Evolutionary conservation across 2,888 invertebrate species (phyloP).

Genomic region (Loripinus fragilis): DNA sequence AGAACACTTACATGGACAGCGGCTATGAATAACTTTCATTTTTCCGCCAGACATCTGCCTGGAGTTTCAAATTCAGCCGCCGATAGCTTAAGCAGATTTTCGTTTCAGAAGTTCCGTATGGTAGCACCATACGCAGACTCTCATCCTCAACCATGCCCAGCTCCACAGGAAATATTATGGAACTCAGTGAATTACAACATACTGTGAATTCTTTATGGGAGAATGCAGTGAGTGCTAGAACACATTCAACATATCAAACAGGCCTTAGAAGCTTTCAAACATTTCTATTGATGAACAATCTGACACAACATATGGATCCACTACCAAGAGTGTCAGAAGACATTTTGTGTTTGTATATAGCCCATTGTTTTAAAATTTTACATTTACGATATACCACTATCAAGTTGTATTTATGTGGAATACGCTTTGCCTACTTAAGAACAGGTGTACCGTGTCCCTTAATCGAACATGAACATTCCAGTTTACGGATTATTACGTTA

Average conservation of each 20-base stretch:
- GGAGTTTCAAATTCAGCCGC: background rate
- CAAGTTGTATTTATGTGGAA: background rate
- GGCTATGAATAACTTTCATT: slow-evolving; percentile 16
- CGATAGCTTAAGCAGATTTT: background rate
- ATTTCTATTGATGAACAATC: slow-evolving; percentile 1
- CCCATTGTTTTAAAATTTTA: slow-evolving; percentile 2
- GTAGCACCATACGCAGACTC: background rate
- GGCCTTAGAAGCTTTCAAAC: background rate
- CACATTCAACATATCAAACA: background rate
- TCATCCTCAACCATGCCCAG: background rate
- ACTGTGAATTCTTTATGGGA: background rate
- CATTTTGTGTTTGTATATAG: background rate
- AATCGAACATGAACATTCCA: background rate
- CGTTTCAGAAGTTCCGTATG: background rate
- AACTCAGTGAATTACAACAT: background rate
- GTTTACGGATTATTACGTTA: background rate
- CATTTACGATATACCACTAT: background rate
- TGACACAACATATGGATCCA: background rate
- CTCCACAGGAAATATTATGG: background rate
- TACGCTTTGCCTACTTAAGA: background rate
- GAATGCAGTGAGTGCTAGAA: background rate
- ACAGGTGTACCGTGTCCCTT: background rate
- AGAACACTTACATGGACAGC: slow-evolving; percentile 12
- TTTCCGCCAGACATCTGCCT: background rate
- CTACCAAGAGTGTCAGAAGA: background rate